phyloP scores from a whole-genome alignment of 2,797 vertebrate species.

The Kryptopterus vitreolus region DNA sequence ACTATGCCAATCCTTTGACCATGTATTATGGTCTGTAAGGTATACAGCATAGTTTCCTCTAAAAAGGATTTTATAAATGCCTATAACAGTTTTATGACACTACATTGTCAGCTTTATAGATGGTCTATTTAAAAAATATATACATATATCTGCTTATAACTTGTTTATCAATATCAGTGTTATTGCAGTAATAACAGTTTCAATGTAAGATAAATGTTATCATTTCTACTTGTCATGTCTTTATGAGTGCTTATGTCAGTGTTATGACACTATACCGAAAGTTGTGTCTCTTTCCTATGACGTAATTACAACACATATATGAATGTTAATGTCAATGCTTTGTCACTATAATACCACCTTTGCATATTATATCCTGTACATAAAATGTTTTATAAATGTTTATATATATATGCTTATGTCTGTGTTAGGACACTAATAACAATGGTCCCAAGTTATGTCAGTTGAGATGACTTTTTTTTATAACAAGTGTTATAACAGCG shows the following conservation, averaged over 20 bases:
- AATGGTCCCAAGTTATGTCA: neutral
- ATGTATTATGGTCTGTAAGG: too few relatives aligned
- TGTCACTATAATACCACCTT: too few relatives aligned
- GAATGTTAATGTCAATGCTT: too few relatives aligned
- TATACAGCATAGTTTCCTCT: neutral
- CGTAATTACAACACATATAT: too few relatives aligned
- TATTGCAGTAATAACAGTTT: too few relatives aligned
- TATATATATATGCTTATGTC: neutral
- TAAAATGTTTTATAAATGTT: neutral
- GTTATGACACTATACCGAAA: neutral
- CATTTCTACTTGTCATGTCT: neutral
- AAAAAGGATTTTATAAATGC: neutral
- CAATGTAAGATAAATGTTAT: neutral
- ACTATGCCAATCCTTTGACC: too few relatives aligned
- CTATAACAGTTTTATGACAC: neutral
- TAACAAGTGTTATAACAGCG: too few relatives aligned
- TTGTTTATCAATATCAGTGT: too few relatives aligned
- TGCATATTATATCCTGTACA: neutral
- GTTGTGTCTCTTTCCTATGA: neutral
- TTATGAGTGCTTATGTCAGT: neutral
- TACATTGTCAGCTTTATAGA: too few relatives aligned
- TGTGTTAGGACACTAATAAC: neutral
- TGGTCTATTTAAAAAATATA: too few relatives aligned
- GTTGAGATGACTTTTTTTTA: too few relatives aligned
- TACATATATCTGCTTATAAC: neutral